Evolutionary conservation across 2,113 vertebrate genomes (phyloP), one percentile per base, ranked within the genome.

Genomic region (Hirundichthys speculiger): DNA sequence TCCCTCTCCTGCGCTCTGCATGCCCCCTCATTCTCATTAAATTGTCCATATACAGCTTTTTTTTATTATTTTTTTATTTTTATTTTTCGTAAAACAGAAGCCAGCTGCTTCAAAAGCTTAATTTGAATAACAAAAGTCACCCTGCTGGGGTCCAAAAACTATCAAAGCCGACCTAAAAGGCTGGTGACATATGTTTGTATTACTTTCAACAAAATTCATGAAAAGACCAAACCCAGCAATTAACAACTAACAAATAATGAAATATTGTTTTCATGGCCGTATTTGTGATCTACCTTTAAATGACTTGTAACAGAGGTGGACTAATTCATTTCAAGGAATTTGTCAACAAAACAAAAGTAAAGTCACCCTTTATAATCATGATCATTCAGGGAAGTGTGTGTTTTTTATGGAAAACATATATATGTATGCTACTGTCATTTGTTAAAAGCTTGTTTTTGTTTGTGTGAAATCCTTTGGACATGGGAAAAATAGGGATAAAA

Each of bases 381-480:
- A 34, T 34, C 30, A n/a, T n/a, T n/a, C 30, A 4, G 30, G 30
- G 30, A 34, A 34, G 30, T 10, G 30, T 9, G 30, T 34, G 6
- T 34, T 34, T 10, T 34, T 7, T 34, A 34, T 34, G 30, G 11
- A 34, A 34, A 34, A 34, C 11, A 34, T 34, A 34, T 9, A 34
- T 34, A 34, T 34, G 11, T 34, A 34, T 34, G n/a, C 6, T 34
- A 34, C 11, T 11, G 18, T 45, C 43, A 45, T 18, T n/a, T 45
- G 30, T 34, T 9, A 34, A 34, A 34, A 24, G 21, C 14, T 16
- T 48, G 12, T 61, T 47, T 39, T 47, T 38, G 42, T 59, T 13
- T 10, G 25, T 58, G 55, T 24, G 16, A 45, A 58, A 58, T 43
- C 22, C 25, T 22, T 27, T 21, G 41, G 52, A 54, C 52, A 59